phyloP scores from a whole-genome alignment of 2,113 vertebrate genomes.

The Elachura formosa region DNA sequence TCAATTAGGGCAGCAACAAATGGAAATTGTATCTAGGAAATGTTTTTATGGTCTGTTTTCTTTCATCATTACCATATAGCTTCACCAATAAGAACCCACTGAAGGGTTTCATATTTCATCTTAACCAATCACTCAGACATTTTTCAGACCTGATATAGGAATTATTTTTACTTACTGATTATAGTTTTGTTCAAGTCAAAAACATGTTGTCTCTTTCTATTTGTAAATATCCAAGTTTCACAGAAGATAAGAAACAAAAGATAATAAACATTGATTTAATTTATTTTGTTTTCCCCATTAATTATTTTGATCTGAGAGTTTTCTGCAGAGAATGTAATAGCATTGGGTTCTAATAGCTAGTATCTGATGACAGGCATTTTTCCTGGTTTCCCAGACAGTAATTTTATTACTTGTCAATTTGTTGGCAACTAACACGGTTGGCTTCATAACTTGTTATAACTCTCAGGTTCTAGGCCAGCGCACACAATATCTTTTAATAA shows the following conservation, averaged over 20 bases:
- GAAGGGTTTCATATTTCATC: not conserved
- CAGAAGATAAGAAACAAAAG: not conserved
- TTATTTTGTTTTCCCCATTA: not conserved
- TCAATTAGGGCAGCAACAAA: not conserved
- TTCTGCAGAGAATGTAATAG: not conserved
- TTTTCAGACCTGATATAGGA: not conserved
- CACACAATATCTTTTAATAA: not conserved
- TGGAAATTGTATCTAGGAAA: not conserved
- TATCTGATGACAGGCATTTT: not conserved
- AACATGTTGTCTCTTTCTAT: not conserved
- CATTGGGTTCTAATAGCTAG: not conserved
- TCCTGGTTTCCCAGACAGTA: not conserved
- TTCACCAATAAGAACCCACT: not conserved
- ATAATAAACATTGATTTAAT: not conserved
- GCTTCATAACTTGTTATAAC: not conserved
- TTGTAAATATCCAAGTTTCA: not conserved
- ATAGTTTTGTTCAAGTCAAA: not conserved
- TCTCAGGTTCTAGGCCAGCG: rapidly evolving
- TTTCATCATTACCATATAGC: not conserved
- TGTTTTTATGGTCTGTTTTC: not conserved
- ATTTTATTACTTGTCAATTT: not conserved
- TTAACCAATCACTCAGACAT: not conserved
- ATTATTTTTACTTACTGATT: not conserved
- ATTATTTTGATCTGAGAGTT: not conserved
- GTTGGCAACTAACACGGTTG: not conserved